Percentiles rank a stretch among this genome's conserved stretches.
Evolutionary conservation across 2,888 invertebrate species (phyloP).

Genomic region (Matsumyia berberina): DNA sequence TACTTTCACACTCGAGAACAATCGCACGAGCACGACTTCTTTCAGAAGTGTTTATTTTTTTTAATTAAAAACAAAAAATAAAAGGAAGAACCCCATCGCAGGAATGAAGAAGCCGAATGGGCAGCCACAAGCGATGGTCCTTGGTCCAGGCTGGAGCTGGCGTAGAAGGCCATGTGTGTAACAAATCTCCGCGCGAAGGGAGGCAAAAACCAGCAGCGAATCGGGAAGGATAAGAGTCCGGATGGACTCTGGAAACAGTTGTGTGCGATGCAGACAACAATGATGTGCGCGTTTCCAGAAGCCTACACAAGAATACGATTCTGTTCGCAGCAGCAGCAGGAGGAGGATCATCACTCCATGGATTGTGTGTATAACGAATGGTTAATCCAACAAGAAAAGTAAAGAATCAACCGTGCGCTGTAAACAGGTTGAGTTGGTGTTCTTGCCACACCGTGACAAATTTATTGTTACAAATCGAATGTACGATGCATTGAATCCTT

Average conservation of each 20-base stretch:
- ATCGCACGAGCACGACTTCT: constrained; percentile 78
- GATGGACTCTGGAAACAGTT: constrained; percentile 21
- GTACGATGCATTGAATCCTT: background rate
- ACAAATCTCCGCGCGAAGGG: background rate
- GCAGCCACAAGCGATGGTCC: background rate
- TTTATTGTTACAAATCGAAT: constrained; percentile 7
- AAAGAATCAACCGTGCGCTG: background rate
- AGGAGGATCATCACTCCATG: constrained; percentile 62
- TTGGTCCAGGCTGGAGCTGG: constrained; percentile 9
- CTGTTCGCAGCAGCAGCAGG: constrained; percentile 72
- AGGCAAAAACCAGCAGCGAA: constrained; percentile 52
- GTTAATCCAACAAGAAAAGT: constrained; percentile 20
- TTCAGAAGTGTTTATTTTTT: constrained; percentile 74
- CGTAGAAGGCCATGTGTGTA: constrained; percentile 12
- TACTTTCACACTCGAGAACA: constrained; percentile 85
- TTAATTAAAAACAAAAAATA: constrained; percentile 63
- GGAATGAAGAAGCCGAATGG: constrained; percentile 27
- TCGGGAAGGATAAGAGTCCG: constrained; percentile 39
- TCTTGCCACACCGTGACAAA: constrained; percentile 17
- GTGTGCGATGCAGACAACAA: constrained; percentile 63
- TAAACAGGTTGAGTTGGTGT: constrained; percentile 31
- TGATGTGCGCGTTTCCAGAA: constrained; percentile 70
- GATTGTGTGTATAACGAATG: constrained; percentile 58
- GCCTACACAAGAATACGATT: constrained; percentile 70
- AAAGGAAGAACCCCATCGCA: constrained; percentile 14